Base-by-base conservation (phyloP, 2,113 vertebrate species). In the Lophura nycthemera region DNA sequence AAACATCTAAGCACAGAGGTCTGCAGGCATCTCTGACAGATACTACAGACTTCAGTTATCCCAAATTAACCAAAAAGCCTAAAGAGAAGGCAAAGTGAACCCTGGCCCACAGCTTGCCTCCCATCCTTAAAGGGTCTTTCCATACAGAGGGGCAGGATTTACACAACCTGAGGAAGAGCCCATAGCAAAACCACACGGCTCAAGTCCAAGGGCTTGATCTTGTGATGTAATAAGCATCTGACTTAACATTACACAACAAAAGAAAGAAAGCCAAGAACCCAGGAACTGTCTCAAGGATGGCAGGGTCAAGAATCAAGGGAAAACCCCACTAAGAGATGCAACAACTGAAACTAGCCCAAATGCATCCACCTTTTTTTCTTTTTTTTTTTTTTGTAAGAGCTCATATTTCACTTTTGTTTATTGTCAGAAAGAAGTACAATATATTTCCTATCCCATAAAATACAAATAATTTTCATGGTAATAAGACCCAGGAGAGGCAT, bases 361-460 rank as follows among this genome's bases (percentile, higher is more conserved):
- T 93, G 40, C 79, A 87, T 59, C 76, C 74, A 78, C 34, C 38
- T 27, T 15, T 52, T 14, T 8, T 43, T 20, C 29, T 40, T 18
- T 54, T 38, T 69, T 67, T 22, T 34, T 59, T 65, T n/a, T 21
- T 1, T 4, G 29, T 4, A 69, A 75, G 56, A 63, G 30, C 79
- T 88, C 82, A 74, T 86, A 90, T 95, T 96, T 96, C 79, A 90
- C 43, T 80, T 92, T 94, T 92, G 78, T 94, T 95, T 96, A 91
- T 90, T 88, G 89, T 83, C 73, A 90, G 72, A 69, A 88, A 94
- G 50, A 64, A 77, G 42, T 54, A 80, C 81, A 76, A 73, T 78
- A 79, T 84, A 91, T 92, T 96, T 95, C 67, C 82, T 83, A 89
- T 72, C 72, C 83, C 61, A 94, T 96, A 97, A 96, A 95, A 95